Percentiles rank a stretch among this genome's conserved stretches.
These are phyloP conservation scores for Crematogaster levior DNA, from an alignment of 2,888 invertebrate genomes.

Conservation along the genomic window DNA sequence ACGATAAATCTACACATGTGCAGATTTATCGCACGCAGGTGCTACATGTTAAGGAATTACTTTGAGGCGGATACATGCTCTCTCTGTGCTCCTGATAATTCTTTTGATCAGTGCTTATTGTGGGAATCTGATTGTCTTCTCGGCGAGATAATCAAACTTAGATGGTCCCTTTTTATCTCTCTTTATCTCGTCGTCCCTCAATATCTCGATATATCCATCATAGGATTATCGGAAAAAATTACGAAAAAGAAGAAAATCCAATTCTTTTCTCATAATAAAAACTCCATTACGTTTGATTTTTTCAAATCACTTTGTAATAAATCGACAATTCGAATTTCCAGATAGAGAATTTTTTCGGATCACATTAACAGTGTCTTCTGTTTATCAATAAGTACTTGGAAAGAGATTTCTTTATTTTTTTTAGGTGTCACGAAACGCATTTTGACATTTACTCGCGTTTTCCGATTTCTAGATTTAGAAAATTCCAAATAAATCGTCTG, in stretches of 20 bases:
- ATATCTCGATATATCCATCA: neutral
- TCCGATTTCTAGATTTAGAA: slow-evolving; percentile 1
- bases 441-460: neutral
- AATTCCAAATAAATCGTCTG: slow-evolving; percentile 30
- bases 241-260: neutral
- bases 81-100: slow-evolving; percentile 36
- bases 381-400: neutral
- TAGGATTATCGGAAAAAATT: neutral
- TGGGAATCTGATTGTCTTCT: slow-evolving; percentile 33
- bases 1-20: neutral
- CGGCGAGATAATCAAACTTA: slow-evolving; percentile 30
- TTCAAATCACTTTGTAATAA: neutral
- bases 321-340: neutral
- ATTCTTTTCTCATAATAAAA: neutral
- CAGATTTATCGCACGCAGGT: slow-evolving; percentile 15
- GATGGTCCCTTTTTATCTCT: neutral
- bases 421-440: neutral
- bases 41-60: slow-evolving; percentile 46
- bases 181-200: neutral
- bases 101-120: slow-evolving; percentile 48
- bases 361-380: neutral
- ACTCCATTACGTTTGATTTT: neutral
- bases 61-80: slow-evolving; percentile 25
- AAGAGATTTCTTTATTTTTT: neutral
- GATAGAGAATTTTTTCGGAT: too few relatives aligned